A percentile compares a stretch with the other conserved stretches of the same genome.
Evolutionary conservation across 2,888 invertebrate species (phyloP).

Genomic region (Parelbella ahira): DNA sequence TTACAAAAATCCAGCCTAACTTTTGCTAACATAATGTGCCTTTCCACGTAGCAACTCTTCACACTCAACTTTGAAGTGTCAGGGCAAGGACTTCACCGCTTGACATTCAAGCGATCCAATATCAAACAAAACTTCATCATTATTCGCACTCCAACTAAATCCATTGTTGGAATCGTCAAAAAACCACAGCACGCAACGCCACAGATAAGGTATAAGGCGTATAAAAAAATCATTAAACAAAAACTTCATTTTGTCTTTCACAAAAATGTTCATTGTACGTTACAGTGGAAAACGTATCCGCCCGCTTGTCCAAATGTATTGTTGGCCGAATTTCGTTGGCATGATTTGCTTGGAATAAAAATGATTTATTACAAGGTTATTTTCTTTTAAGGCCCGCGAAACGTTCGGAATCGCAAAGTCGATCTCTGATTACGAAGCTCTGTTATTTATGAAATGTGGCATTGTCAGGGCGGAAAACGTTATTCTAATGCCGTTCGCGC

Average conservation of each 20-base stretch:
- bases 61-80: slow-evolving; percentile 16
- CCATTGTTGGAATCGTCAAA: slow-evolving; percentile 17
- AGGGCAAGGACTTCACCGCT: slow-evolving; percentile 8
- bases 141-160: slow-evolving; percentile 6
- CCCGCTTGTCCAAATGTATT: slow-evolving; percentile 59
- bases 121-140: slow-evolving; percentile 16
- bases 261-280: slow-evolving; percentile 48
- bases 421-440: slow-evolving; percentile 18
- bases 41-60: slow-evolving; percentile 9
- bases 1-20: slow-evolving; percentile 12
- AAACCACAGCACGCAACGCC: slow-evolving; percentile 12
- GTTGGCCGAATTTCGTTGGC: slow-evolving; percentile 51
- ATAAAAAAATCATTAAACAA: slow-evolving; percentile 24
- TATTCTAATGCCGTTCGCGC: slow-evolving; percentile 5
- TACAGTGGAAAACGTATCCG: slow-evolving; percentile 45
- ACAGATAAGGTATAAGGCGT: slow-evolving; percentile 13
- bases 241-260: slow-evolving; percentile 38
- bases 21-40: slow-evolving; percentile 8
- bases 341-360: slow-evolving; percentile 61
- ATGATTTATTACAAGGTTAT: slow-evolving; percentile 46
- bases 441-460: slow-evolving; percentile 20
- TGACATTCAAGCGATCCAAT: slow-evolving; percentile 10
- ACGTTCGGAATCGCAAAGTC: slow-evolving; percentile 16
- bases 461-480: slow-evolving; percentile 16
- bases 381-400: slow-evolving; percentile 28